phyloP scores from a whole-genome alignment of 2,888 invertebrate genomes.

The Thalpophila matura region DNA sequence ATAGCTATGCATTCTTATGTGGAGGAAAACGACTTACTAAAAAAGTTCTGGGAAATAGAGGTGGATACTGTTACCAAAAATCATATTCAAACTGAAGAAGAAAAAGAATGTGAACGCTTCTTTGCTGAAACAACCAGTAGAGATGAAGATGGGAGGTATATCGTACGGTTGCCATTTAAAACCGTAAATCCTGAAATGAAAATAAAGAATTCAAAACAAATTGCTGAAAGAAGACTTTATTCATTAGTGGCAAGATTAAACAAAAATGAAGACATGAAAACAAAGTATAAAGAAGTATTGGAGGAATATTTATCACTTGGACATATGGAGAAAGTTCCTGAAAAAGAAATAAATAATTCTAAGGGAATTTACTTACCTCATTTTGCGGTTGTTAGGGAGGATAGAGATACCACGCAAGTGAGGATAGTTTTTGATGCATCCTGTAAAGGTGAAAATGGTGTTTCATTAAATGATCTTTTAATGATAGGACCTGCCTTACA shows the following conservation, averaged over 20 bases:
- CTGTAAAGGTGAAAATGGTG: slow-evolving; percentile 1
- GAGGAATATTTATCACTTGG: too few relatives aligned
- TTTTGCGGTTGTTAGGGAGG: background rate
- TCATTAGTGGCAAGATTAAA: too few relatives aligned
- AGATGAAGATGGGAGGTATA: background rate
- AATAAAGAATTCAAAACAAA: too few relatives aligned
- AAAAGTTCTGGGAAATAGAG: background rate
- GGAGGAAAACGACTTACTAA: background rate
- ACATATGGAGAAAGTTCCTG: too few relatives aligned
- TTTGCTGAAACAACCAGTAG: background rate
- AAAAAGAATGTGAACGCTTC: background rate
- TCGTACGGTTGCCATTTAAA: slow-evolving; percentile 7
- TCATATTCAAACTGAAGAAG: background rate
- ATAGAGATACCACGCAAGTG: background rate
- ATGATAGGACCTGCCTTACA: slow-evolving; percentile 6
- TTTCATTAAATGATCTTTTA: slow-evolving; percentile 1
- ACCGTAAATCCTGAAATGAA: background rate
- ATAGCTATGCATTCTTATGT: background rate
- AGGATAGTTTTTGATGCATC: background rate
- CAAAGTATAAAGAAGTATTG: too few relatives aligned
- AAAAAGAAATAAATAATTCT: too few relatives aligned
- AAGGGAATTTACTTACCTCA: slow-evolving; percentile 4
- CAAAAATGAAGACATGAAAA: too few relatives aligned
- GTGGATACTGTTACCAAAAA: too few relatives aligned
- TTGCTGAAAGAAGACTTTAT: too few relatives aligned